Base-by-base conservation (phyloP, 2,888 invertebrate species). In the Drosophila kokeensis region DNA sequence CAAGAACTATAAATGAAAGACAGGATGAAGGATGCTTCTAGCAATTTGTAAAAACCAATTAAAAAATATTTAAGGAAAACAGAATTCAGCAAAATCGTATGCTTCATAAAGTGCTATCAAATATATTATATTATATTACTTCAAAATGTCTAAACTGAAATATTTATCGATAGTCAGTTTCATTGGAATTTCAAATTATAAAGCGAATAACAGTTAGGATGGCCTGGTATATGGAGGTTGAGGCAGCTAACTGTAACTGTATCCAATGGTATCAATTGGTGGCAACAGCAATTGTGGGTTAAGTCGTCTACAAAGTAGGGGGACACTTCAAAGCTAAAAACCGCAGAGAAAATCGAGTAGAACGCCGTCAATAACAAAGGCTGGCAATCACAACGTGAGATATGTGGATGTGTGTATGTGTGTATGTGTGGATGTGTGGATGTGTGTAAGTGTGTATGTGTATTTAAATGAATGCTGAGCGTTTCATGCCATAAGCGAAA, bases 201-300 rank as follows among this genome's bases (percentile, higher is more conserved):
- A 0, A 4, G 4, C 7, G 55, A 67, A 79, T 70, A 84, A 82
- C 85, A 63, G 82, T 84, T 73, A 70, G 69, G 72, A 42, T 69
- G 30, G n/a, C 34, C 40, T 18, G 15, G 32, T 32, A 11, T 10
- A 50, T n/a, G 27, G 15, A 68, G 61, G 38, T 58, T 69, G 55
- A 30, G 57, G 34, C 49, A 70, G 63, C 67, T 87, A 89, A 83
- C 80, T 86, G 89, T 85, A 87, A 87, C 83, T 83, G 81, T 87
- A 87, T 83, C 86, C 81, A 78, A 66, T 49, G 52, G 60, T 61
- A 65, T 65, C 76, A 72, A 55, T 70, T 65, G 60, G 59, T 70
- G 60, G 45, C 58, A 29, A 69, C 71, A 58, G 54, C 73, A 71
- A 60, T 79, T 83, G 77, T 63, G 64, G 65, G 66, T 55, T 69